Conservation (phyloP, 2,113 vertebrate species). For the Vicugna pacos region DNA sequence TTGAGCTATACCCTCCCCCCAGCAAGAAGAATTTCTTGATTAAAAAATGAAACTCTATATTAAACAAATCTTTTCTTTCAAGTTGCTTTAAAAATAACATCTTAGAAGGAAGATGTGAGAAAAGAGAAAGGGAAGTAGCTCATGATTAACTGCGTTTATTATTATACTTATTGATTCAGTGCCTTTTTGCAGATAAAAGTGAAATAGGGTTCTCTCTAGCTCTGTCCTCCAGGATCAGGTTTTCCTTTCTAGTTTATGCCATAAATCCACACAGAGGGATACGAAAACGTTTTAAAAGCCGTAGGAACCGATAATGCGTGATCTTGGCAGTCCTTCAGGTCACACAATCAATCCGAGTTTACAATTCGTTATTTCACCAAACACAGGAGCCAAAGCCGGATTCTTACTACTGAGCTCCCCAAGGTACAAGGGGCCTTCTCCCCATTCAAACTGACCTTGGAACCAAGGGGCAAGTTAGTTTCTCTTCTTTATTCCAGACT, state of each 20-base stretch:
- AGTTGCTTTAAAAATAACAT: conserved; percentile 44
- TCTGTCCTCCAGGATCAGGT: conserved; percentile 13
- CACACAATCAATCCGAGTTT: conserved; percentile 6
- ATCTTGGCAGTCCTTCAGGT: conserved; percentile 29
- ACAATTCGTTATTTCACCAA: conserved; percentile 58
- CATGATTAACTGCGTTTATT: neutral
- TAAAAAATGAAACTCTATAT: conserved; percentile 45
- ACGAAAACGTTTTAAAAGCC: conserved; percentile 47
- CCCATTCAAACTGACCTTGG: conserved; percentile 45
- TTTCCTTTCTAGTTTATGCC: conserved; percentile 1
- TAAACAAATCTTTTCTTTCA: neutral
- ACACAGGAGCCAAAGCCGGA: conserved; percentile 3
- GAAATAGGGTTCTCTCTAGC: neutral
- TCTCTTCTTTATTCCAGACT: conserved; percentile 35
- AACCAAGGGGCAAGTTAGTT: conserved; percentile 61
- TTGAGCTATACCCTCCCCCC: neutral
- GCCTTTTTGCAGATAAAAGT: conserved; percentile 25
- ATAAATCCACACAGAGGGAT: conserved; percentile 32
- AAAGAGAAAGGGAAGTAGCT: neutral
- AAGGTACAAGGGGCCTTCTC: neutral
- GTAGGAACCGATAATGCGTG: neutral
- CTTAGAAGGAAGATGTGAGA: neutral
- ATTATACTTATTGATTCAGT: conserved; percentile 29
- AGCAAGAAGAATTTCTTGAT: conserved; percentile 22
- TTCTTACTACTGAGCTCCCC: conserved; percentile 50